Evolutionary conservation across 2,797 vertebrate species (phyloP).

Genomic region (Lacerta bilineata): DNA sequence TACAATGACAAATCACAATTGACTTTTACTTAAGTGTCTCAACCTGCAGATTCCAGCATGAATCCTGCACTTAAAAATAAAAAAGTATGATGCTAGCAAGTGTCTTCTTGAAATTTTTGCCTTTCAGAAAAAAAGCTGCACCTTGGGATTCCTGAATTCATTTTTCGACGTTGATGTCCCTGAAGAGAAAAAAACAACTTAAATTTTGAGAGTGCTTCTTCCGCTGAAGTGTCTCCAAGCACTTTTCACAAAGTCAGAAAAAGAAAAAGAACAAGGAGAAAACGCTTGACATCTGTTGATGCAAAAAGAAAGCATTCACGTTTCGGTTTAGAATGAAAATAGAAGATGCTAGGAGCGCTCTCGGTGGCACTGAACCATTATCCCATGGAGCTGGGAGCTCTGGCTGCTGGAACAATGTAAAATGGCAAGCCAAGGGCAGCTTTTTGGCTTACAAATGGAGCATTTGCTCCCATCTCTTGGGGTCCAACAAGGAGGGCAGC

Average conservation of each 20-base stretch:
- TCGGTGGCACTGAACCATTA: slow-evolving; percentile 1
- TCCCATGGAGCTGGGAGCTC: background rate
- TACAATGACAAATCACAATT: slow-evolving; percentile 57
- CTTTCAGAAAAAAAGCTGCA: slow-evolving; percentile 34
- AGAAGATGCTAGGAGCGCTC: slow-evolving; percentile 40
- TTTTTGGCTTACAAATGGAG: slow-evolving; percentile 17
- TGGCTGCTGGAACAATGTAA: background rate
- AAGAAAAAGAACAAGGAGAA: slow-evolving; percentile 22
- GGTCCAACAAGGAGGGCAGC: background rate
- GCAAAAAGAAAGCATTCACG: background rate
- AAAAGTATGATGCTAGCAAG: background rate
- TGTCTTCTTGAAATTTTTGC: slow-evolving; percentile 47
- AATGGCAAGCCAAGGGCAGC: background rate
- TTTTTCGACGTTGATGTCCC: background rate
- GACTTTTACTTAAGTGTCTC: slow-evolving; percentile 57
- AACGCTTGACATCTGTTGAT: slow-evolving; percentile 38
- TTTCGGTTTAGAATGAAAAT: slow-evolving; percentile 49
- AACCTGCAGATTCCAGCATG: slow-evolving; percentile 42
- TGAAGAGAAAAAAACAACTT: slow-evolving; percentile 18
- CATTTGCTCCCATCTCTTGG: background rate
- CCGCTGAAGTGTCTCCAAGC: slow-evolving; percentile 31
- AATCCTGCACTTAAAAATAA: slow-evolving; percentile 3
- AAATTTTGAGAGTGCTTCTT: slow-evolving; percentile 42
- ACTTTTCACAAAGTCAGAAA: slow-evolving; percentile 27
- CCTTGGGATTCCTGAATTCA: slow-evolving; percentile 25